Evolutionary conservation across 2,113 vertebrate genomes (phyloP), one percentile per base, ranked within the genome.

Genomic region (Zosterops japonicus): DNA sequence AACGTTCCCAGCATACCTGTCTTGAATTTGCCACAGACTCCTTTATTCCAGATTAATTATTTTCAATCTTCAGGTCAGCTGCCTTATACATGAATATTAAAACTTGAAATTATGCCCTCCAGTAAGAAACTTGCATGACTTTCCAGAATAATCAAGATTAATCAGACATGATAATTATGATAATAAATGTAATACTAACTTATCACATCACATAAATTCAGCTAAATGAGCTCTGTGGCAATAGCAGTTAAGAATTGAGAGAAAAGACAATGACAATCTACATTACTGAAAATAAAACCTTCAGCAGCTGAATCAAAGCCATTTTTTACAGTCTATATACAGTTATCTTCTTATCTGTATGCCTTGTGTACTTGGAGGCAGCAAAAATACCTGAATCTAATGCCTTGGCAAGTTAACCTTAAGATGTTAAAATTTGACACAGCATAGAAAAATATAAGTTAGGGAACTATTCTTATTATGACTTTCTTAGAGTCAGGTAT

Each of bases 141-240:
- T 93, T 93, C 36, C 69, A 92, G 92, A 90, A 94, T 84, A 96
- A 93, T 64, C n/a, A 76, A 93, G 80, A 94, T 95, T 95, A 92
- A 93, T 95, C 95, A 83, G 86, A 90, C 88, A 89, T 71, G 56
- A 89, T 95, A 90, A 90, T 94, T 93, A 93, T 85, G 31, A 87
- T 90, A 93, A 95, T 89, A 95, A 95, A 94, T 94, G 80, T 84
- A 94, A 87, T 90, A 71, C 50, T 86, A 87, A 93, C 68, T 86
- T 93, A 89, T 78, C 76, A 75, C 56, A 81, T 71, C 79, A 77
- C 56, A 95, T 91, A 91, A 96, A 93, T 91, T 89, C 70, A 95
- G 49, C 27, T 79, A 90, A 95, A 95, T 93, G 89, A 79, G 47
- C 39, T 94, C 41, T 60, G n/a, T 89, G 83, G 72, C 78, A 95